Percentiles rank a stretch among this genome's conserved stretches.
Evolutionary conservation across 2,113 vertebrate species (phyloP).

Genomic region (Otus sunia): DNA sequence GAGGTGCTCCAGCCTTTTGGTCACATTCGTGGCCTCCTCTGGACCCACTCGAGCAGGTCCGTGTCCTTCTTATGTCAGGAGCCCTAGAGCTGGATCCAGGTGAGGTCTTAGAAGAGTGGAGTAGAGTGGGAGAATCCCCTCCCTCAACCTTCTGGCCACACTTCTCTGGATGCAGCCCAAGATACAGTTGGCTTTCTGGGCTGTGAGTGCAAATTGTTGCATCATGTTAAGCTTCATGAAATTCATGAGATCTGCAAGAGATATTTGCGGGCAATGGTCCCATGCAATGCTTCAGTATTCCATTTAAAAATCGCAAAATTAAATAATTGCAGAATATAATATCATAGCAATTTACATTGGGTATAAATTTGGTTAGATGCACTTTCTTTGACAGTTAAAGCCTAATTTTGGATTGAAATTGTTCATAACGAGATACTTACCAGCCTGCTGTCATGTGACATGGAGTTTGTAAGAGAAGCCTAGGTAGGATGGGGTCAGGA

Average conservation of each 20-base stretch:
- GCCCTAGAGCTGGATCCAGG: too few relatives aligned
- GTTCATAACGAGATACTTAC: neutral
- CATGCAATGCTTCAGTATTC: neutral
- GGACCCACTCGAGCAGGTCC: too few relatives aligned
- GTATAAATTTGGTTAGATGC: neutral
- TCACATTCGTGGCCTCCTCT: too few relatives aligned
- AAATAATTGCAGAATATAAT: neutral
- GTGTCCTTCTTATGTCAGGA: too few relatives aligned
- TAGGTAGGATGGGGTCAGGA: neutral
- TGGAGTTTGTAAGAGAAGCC: neutral
- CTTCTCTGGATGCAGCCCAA: too few relatives aligned
- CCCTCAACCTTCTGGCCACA: too few relatives aligned
- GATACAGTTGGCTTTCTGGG: too few relatives aligned
- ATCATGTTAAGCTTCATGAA: too few relatives aligned
- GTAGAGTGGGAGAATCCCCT: too few relatives aligned
- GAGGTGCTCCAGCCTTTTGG: too few relatives aligned
- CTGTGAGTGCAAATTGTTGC: too few relatives aligned
- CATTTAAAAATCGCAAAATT: neutral
- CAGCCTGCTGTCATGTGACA: neutral
- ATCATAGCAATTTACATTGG: neutral
- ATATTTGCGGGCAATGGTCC: neutral
- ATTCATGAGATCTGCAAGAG: neutral
- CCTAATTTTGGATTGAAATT: neutral
- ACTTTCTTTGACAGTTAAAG: neutral
- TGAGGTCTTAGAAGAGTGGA: too few relatives aligned